A percentile compares a stretch with the other conserved stretches of the same genome.
phyloP scores from a whole-genome alignment of 2,888 invertebrate genomes.

The Alentia gelatinosa region DNA sequence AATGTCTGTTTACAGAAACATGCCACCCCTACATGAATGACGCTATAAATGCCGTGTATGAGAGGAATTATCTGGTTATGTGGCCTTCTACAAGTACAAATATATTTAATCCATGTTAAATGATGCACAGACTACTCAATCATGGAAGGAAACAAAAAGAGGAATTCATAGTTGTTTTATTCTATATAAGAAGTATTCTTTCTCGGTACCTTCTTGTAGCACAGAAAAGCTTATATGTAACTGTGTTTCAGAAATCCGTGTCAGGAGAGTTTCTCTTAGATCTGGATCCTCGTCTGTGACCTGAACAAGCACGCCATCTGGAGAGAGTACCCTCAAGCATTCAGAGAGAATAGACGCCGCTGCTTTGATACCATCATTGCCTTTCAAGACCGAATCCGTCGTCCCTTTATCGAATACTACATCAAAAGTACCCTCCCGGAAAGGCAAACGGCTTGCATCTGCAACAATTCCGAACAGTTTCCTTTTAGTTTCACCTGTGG shows the following conservation, averaged over 20 bases:
- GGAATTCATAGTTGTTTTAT: not conserved
- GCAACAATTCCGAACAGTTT: not conserved
- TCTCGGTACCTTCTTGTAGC: not conserved
- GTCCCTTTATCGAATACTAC: constrained; percentile 45
- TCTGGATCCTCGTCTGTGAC: constrained; percentile 46
- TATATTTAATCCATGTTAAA: no score
- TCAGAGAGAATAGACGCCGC: not conserved
- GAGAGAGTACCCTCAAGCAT: not conserved
- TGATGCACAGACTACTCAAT: not conserved
- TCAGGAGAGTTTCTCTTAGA: not conserved
- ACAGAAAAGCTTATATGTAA: constrained; percentile 15
- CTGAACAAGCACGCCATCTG: constrained; percentile 19
- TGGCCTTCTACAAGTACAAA: no score
- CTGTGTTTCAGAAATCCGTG: not conserved
- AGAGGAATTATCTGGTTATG: no score
- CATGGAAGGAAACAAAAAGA: not conserved
- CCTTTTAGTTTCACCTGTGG: not conserved
- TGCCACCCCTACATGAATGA: no score
- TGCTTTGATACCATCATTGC: not conserved
- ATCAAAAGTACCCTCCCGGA: constrained; percentile 11
- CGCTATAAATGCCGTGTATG: no score
- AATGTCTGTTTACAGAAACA: no score
- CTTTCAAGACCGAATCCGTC: constrained; percentile 36
- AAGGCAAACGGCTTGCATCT: not conserved
- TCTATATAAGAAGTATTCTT: constrained; percentile 31